Evolutionary conservation across 1,140 invertebrate genomes (phyloP), one percentile per base, ranked within the genome.

Genomic region (Drosophila ananassae): DNA sequence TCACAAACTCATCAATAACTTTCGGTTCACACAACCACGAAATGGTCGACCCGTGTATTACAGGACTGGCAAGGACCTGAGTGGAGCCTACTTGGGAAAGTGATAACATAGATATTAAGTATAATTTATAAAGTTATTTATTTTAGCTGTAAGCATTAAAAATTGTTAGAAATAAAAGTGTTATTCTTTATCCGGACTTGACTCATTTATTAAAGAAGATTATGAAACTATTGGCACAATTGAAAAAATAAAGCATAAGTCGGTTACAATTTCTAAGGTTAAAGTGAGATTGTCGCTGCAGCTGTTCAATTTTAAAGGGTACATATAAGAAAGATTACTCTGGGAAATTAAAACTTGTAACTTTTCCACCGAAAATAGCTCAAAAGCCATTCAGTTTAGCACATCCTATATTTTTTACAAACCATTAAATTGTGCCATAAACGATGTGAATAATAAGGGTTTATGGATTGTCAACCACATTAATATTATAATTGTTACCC

Each of bases 21-120:
- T 44, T 44, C 69, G 84, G 0, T 4, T 32, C 9, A 47, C 61
- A 2, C 84, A 89, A 73, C 91, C 93, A 0, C 80, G 94, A 3
- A 93, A 94, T 69, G 93, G 93, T 3, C 92, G 94, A 34, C 92
- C 93, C 21, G 90, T 95, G 12, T 94, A 94, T 71, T 93, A 94
- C 39, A 63, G 82, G 50, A 24, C 34, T 12, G 59, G 47, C 1
- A 71, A 63, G 5, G 34, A 61, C 39, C 10, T 64, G 13, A 58
- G 39, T 54, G 39, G 22, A 1, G 44, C 39, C 41, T 57, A 39
- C 8, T 37, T 67, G 17, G 73, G 59, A 10, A 77, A 75, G 50
- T 55, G 54, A 67, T 52, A 4, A n/a, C 3, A 8, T 24, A 13
- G 39, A 1, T 32, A 30, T 52, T 51, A 32, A 39, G 9, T 58